Evolutionary conservation across 1,140 invertebrate genomes (phyloP).

Genomic region (Hydropsyche tenuis): DNA sequence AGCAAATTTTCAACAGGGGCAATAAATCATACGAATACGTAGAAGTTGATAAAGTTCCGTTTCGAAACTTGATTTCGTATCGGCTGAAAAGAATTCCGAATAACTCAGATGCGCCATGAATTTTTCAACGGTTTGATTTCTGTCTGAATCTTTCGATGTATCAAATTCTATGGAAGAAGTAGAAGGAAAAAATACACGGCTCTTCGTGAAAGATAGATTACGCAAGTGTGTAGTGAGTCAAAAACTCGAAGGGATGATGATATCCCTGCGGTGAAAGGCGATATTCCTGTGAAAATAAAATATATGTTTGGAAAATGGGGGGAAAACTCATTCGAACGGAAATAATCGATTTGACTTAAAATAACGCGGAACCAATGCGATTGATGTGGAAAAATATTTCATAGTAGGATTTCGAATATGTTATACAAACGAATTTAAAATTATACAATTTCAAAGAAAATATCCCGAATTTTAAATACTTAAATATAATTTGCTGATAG

Average conservation of each 20-base stretch:
- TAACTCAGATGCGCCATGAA: neutral
- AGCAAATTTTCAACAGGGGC: too few species aligned
- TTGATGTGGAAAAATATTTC: constrained; percentile 3
- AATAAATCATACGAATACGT: too few species aligned
- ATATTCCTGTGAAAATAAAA: neutral
- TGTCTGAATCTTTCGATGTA: neutral
- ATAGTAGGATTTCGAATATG: neutral
- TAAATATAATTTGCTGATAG: too few species aligned
- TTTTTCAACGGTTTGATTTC: constrained; percentile 9
- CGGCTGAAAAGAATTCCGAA: too few species aligned
- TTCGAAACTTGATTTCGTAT: too few species aligned
- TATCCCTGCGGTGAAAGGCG: neutral
- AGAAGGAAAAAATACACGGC: neutral
- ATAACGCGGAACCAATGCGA: neutral
- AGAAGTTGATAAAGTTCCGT: too few species aligned
- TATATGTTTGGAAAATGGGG: constrained; percentile 1
- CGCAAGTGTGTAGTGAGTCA: neutral
- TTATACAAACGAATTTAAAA: too few species aligned
- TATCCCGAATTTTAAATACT: too few species aligned
- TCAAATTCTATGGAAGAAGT: neutral
- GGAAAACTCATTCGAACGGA: neutral
- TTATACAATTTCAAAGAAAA: too few species aligned
- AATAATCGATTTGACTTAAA: constrained; percentile 14
- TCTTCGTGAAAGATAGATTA: constrained; percentile 14
- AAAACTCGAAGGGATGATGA: neutral